Base-by-base conservation (phyloP, 2,797 vertebrate species). In the Sebastes wilsoni region DNA sequence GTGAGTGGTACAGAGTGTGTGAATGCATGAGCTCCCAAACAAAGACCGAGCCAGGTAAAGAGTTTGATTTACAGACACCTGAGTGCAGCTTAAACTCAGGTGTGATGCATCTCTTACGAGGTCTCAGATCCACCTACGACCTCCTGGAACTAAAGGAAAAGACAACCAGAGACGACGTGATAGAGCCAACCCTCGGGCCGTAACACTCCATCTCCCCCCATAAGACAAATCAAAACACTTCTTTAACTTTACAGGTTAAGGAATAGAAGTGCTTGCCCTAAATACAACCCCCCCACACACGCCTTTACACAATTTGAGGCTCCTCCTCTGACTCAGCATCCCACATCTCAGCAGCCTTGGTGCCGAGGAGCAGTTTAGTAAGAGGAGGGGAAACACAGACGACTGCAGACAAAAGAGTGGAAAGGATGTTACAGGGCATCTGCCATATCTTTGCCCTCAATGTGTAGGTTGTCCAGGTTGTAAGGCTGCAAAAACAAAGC, bases 1-100 rank as follows among this genome's bases (percentile, higher is more conserved):
- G 32, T 70, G 46, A 22, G 27, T 46, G 25, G n/a, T 52, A n/a
- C 18, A 1, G 49, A 54, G n/a, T 3, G 18, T 28, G 25, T 23
- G 14, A 38, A 27, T 34, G 22, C 4, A 4, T 28, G 23, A 18
- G 34, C 34, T 32, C 4, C 62, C 13, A 62, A 55, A 34, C 27
- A 68, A 49, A 49, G 46, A 49, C 18, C 20, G 23, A 22, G 12
- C 5, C 34, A 20, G 22, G 0, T 18, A 22, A 52, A 27, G 65
- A 59, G 11, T 58, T 16, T 62, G 61, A 77, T 78, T 82, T 9
- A 76, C 27, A 65, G 14, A 64, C 42, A 58, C 59, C 49, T 58
- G 28, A 66, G 61, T 52, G 23, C 23, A 54, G 30, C 28, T 23
- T 8, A n/a, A 11, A 18, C 59, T 30, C 56, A 38, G 60, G 59